phyloP scores from a whole-genome alignment of 2,888 invertebrate genomes.

The Pilophorus perplexus region DNA sequence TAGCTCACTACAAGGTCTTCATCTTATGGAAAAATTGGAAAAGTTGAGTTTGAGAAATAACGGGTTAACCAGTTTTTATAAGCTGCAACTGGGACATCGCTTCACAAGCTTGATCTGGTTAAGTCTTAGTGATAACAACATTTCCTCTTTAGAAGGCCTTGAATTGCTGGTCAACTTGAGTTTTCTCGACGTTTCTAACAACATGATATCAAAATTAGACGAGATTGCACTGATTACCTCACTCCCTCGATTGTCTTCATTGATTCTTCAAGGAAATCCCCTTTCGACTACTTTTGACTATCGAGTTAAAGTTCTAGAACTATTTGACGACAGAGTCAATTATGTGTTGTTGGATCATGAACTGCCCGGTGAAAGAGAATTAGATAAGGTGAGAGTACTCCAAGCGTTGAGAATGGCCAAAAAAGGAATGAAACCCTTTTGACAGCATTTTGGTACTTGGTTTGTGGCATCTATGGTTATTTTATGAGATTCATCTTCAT shows the following conservation, averaged over 20 bases:
- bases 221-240: slow-evolving; percentile 77
- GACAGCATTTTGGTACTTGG: no score
- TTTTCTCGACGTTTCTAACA: slow-evolving; percentile 81
- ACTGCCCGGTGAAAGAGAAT: slow-evolving; percentile 78
- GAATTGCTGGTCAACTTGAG: slow-evolving; percentile 82
- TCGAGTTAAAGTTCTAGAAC: slow-evolving; percentile 81
- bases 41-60: slow-evolving; percentile 21
- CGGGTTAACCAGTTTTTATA: slow-evolving; percentile 22
- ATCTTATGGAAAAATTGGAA: slow-evolving; percentile 3
- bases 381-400: slow-evolving; percentile 87
- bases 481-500: no score
- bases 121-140: slow-evolving; percentile 79
- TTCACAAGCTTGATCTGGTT: slow-evolving; percentile 85
- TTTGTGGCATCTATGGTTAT: no score
- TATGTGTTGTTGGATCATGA: slow-evolving; percentile 87
- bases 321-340: slow-evolving; percentile 77
- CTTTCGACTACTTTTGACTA: slow-evolving; percentile 85
- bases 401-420: slow-evolving; percentile 80
- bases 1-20: slow-evolving; percentile 4
- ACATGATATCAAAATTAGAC: slow-evolving; percentile 73
- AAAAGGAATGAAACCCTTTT: slow-evolving; percentile 62
- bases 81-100: slow-evolving; percentile 70
- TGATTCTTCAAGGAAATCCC: slow-evolving; percentile 86
- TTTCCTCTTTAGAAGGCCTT: slow-evolving; percentile 69
- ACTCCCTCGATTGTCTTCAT: slow-evolving; percentile 80